A percentile compares a stretch with the other conserved stretches of the same genome.
phyloP scores from a whole-genome alignment of 2,888 invertebrate species.

The Agonum fuliginosum region DNA sequence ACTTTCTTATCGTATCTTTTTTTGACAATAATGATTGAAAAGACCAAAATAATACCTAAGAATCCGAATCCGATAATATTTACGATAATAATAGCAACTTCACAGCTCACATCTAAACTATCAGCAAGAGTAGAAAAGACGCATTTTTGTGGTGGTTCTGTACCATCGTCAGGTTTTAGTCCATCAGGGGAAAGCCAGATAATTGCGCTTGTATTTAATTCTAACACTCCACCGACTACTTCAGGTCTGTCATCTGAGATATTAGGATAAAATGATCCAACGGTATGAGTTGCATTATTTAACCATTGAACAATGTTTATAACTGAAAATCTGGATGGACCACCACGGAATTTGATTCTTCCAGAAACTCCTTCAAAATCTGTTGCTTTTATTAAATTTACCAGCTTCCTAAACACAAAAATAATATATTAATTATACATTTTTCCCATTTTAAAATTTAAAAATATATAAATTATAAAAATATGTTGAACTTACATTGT shows the following conservation, averaged over 20 bases:
- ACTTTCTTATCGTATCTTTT: conserved; percentile 81
- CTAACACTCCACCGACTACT: conserved; percentile 74
- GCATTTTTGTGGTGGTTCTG: conserved; percentile 77
- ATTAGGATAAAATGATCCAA: conserved; percentile 78
- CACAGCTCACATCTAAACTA: conserved; percentile 82
- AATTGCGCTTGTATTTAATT: conserved; percentile 76
- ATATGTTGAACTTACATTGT: conserved; percentile 73
- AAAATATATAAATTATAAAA: no score
- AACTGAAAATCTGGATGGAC: conserved; percentile 80
- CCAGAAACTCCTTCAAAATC: conserved; percentile 86
- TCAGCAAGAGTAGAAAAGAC: conserved; percentile 81
- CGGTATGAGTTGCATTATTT: conserved; percentile 71
- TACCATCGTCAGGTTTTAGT: conserved; percentile 81
- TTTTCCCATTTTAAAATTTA: background rate
- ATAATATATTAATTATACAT: background rate
- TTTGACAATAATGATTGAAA: conserved; percentile 80
- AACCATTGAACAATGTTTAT: conserved; percentile 79
- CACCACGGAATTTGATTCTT: conserved; percentile 80
- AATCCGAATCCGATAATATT: conserved; percentile 78
- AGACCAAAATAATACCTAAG: conserved; percentile 75
- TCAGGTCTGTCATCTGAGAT: conserved; percentile 72
- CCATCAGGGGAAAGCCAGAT: conserved; percentile 80
- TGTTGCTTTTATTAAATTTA: conserved; percentile 78
- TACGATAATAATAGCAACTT: conserved; percentile 81
- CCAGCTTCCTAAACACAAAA: conserved; percentile 74